Base-by-base conservation (phyloP, 2,113 vertebrate genomes). In the Artemisiospiza belli region DNA sequence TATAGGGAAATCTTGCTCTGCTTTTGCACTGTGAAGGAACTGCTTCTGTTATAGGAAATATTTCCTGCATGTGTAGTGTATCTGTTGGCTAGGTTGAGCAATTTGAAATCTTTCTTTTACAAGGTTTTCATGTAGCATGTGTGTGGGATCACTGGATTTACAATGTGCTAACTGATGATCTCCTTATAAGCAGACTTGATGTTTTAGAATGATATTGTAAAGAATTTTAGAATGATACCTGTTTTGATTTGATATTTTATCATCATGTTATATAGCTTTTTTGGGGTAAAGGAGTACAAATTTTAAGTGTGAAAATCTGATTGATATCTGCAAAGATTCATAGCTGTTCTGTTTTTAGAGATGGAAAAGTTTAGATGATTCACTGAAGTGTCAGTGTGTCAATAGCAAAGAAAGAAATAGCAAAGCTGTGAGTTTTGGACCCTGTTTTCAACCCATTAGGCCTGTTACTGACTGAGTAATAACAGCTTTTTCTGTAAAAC, bases 41-140 rank as follows among this genome's bases (percentile, higher is more conserved):
- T 24, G 6, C 55, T 86, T 28, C 31, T 39, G 4, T 10, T 44
- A 52, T 0, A 63, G 57, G 68, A 78, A 15, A 57, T 0, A 0
- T 57, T 84, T 57, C 28, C 51, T 49, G 19, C 35, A 4, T 24
- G 11, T 21, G 5, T 27, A 44, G 16, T n/a, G 4, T 64, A 15
- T 25, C 35, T 57, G 5, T 37, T 44, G 13, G 31, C 43, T 3
- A 44, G 22, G 5, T 4, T 49, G 31, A 85, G 9, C 10, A 25
- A 49, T 77, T 43, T 62, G 55, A 94, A 79, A 69, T 33, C 44
- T 78, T 75, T 33, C 31, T 67, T 89, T 76, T 69, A 41, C n/a
- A 54, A 79, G 31, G 39, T 58, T 61, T 90, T 78, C 17, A 24
- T 8, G 23, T 49, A 69, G 51, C 11, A 22, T 12, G 14, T n/a